Percentiles rank a stretch among this genome's conserved stretches.
Conservation (phyloP, 2,797 vertebrate genomes). For the Sebastes nivosus region DNA sequence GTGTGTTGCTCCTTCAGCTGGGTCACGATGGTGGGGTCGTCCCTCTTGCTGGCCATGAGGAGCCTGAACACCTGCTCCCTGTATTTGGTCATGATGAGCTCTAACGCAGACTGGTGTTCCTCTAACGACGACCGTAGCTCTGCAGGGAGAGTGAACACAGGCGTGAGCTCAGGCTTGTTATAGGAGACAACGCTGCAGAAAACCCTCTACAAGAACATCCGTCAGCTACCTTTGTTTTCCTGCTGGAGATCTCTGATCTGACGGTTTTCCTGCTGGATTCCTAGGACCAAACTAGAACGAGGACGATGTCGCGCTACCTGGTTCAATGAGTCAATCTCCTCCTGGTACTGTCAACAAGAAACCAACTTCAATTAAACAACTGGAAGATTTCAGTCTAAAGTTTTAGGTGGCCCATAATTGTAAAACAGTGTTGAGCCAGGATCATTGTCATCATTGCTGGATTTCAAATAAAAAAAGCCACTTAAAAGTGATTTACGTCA, state of each 20-base stretch:
- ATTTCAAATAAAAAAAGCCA: not conserved
- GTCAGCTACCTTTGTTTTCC: constrained; percentile 92
- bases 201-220: not conserved
- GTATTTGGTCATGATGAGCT: constrained; percentile 99
- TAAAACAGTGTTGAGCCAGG: not conserved
- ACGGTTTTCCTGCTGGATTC: constrained; percentile 98
- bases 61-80: constrained; percentile 96
- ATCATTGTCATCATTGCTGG: not conserved
- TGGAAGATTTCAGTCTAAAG: not conserved
- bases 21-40: constrained; percentile 91
- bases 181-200: not conserved
- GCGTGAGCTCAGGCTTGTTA: not conserved
- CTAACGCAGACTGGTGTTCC: constrained; percentile 97
- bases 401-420: not conserved
- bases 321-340: constrained; percentile 96
- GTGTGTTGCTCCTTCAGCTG: constrained; percentile 97
- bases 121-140: constrained; percentile 94
- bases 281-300: constrained; percentile 93
- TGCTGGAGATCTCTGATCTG: constrained; percentile 96
- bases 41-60: constrained; percentile 96
- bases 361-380: not conserved
- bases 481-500: not conserved
- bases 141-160: constrained; percentile 56
- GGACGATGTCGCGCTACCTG: constrained; percentile 97
- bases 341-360: constrained; percentile 88